These are phyloP conservation scores for Mus pahari DNA, from an alignment of 2,113 vertebrate species.

Conservation along the genomic window DNA sequence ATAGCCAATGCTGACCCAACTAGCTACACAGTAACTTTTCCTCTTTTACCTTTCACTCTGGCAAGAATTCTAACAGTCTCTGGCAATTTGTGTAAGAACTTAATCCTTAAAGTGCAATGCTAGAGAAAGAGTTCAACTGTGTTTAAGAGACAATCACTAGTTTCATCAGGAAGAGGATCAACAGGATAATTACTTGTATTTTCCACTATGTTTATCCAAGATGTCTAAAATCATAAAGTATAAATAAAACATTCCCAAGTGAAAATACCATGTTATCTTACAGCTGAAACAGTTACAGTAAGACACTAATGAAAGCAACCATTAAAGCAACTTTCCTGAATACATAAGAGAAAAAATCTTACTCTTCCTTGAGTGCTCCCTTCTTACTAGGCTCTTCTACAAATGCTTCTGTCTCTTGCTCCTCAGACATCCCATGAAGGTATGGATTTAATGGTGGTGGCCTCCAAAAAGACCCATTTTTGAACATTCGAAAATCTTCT, in stretches of 20 bases:
- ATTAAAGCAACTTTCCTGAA: conserved; percentile 36
- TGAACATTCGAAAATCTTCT: conserved; percentile 98
- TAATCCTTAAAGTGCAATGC: background rate
- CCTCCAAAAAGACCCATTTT: conserved; percentile 98
- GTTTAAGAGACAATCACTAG: conserved; percentile 29
- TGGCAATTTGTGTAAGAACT: conserved; percentile 25
- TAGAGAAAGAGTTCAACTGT: conserved; percentile 14
- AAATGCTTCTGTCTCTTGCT: conserved; percentile 93
- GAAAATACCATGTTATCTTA: conserved; percentile 29
- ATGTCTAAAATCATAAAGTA: conserved; percentile 45
- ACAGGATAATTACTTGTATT: background rate
- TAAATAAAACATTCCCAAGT: conserved; percentile 32
- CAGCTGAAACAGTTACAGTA: conserved; percentile 28
- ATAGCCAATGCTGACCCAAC: background rate
- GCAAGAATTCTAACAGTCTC: conserved; percentile 21
- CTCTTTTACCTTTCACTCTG: conserved; percentile 20
- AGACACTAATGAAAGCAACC: conserved; percentile 8
- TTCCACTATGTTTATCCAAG: background rate
- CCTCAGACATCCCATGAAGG: conserved; percentile 95
- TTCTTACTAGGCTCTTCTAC: conserved; percentile 96
- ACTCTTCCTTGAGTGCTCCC: conserved; percentile 98
- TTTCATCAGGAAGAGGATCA: conserved; percentile 8
- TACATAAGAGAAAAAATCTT: conserved; percentile 77
- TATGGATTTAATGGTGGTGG: conserved; percentile 98
- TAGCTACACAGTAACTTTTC: background rate